Evolutionary conservation across 2,888 invertebrate species (phyloP).

Genomic region (Conomelus anceps): DNA sequence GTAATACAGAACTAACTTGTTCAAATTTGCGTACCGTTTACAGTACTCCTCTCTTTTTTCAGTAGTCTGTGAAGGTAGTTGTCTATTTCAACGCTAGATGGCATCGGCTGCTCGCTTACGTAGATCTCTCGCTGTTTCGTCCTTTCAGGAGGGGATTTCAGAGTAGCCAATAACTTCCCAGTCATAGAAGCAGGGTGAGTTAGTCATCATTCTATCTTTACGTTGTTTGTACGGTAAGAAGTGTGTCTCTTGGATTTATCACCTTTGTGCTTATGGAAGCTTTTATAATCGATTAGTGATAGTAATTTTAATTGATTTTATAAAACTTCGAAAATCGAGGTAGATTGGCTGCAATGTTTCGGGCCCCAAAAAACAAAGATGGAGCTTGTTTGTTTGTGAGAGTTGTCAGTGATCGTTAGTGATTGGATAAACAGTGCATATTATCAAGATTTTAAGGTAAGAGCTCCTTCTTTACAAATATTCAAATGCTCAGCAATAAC

Average conservation of each 20-base stretch:
- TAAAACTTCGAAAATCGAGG: neutral
- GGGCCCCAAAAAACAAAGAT: neutral
- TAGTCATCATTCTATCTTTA: neutral
- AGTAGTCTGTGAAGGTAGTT: too few species aligned
- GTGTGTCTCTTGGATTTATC: neutral
- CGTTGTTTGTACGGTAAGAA: neutral
- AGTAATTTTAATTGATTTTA: neutral
- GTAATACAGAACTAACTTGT: too few species aligned
- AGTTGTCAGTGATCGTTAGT: neutral
- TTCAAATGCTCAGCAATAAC: neutral
- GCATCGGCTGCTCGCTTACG: neutral
- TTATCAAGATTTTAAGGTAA: neutral
- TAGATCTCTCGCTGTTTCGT: neutral
- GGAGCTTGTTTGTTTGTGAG: neutral
- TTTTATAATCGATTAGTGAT: neutral
- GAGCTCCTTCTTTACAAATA: neutral
- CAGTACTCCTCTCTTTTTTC: too few species aligned
- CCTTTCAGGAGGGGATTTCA: neutral
- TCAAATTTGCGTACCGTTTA: too few species aligned
- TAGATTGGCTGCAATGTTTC: neutral
- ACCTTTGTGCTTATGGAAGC: neutral
- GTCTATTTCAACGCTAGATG: neutral
- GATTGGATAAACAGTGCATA: neutral
- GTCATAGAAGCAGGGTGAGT: neutral
- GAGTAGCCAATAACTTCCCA: neutral